A percentile compares a stretch with the other conserved stretches of the same genome.
phyloP scores from a whole-genome alignment of 2,113 vertebrate species.

The Pelecanus crispus region DNA sequence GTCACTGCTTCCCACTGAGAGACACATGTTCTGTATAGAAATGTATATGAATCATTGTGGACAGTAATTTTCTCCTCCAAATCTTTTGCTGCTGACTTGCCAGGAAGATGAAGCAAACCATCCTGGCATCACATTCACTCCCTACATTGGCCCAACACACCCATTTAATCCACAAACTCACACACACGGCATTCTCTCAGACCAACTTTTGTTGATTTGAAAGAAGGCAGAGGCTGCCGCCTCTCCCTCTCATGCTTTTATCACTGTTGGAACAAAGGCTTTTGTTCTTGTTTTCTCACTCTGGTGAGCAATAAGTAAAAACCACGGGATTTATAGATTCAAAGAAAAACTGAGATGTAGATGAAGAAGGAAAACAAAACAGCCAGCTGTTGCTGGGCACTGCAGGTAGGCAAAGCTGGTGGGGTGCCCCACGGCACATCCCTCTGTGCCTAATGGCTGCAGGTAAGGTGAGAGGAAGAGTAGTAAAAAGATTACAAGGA shows the following conservation, averaged over 20 bases:
- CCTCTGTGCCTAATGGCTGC: neutral
- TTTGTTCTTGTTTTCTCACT: neutral
- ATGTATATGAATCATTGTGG: neutral
- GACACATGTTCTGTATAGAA: neutral
- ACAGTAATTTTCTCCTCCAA: neutral
- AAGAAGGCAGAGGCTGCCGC: neutral
- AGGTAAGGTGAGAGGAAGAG: neutral
- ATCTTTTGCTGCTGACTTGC: neutral
- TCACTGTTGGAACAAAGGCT: neutral
- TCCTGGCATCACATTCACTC: neutral
- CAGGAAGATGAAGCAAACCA: neutral
- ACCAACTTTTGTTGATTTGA: neutral
- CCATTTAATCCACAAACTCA: neutral
- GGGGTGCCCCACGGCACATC: neutral
- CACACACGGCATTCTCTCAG: fast-evolving
- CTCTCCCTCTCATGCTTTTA: neutral
- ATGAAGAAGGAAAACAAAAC: neutral
- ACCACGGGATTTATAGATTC: neutral
- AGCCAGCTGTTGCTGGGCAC: neutral
- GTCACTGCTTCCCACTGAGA: neutral
- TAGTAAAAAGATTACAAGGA: neutral
- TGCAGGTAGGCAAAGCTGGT: neutral
- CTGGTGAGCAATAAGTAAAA: neutral
- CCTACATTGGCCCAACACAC: neutral
- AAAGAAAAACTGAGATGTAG: neutral